phyloP scores from a whole-genome alignment of 1,140 invertebrate species.

The Nylanderia fulva region DNA sequence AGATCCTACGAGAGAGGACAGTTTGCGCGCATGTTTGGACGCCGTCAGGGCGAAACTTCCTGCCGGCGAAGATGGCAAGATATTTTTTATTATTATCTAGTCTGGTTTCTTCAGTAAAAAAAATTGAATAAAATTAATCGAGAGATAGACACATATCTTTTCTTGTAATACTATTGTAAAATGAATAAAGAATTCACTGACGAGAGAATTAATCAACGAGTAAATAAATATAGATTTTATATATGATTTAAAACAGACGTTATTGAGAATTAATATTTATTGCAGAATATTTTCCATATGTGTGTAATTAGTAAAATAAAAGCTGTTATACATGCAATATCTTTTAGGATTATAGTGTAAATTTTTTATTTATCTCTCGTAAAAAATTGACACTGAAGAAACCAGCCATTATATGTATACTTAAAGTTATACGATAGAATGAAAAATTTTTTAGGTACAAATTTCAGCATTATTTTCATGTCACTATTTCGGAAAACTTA shows the following conservation, averaged over 20 bases:
- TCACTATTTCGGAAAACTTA: neutral
- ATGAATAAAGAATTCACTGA: slow-evolving; percentile 17
- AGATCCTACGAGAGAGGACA: slow-evolving; percentile 93
- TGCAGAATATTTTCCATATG: too few relatives aligned
- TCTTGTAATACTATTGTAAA: neutral
- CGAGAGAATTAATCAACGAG: neutral
- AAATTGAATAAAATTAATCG: neutral
- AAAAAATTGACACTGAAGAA: neutral
- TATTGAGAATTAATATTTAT: neutral
- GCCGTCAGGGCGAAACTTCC: slow-evolving; percentile 92
- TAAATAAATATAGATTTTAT: neutral
- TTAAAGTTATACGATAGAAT: neutral
- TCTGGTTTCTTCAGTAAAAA: slow-evolving; percentile 3
- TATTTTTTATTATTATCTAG: slow-evolving; percentile 30
- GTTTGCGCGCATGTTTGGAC: slow-evolving; percentile 91
- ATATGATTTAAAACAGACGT: neutral
- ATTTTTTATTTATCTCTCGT: slow-evolving; percentile 17
- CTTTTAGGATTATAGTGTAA: neutral
- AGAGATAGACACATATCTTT: slow-evolving; percentile 1
- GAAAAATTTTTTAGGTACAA: neutral
- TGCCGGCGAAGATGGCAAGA: slow-evolving; percentile 91
- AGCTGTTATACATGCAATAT: neutral
- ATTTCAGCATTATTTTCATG: neutral
- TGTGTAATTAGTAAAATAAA: neutral
- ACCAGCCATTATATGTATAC: neutral